Conservation (phyloP, 2,888 invertebrate genomes). For the Lasioglossum morio region DNA sequence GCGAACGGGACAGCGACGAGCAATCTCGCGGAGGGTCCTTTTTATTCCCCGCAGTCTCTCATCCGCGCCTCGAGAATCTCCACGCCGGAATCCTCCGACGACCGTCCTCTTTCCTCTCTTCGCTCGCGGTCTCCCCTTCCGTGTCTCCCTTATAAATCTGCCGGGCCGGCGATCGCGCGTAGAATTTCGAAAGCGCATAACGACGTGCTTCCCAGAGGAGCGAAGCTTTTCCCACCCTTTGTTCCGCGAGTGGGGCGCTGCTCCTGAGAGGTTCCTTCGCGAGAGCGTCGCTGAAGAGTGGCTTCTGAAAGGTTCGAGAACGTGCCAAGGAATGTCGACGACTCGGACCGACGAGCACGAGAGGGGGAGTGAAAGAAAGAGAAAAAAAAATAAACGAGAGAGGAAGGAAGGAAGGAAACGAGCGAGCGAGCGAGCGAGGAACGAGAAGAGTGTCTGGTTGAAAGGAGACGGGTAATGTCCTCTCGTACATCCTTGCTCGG, state of each 20-base stretch:
- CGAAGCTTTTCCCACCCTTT: constrained; percentile 46
- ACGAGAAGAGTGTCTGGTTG: neutral
- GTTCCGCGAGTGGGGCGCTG: constrained; percentile 27
- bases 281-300: constrained; percentile 37
- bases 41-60: neutral
- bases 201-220: constrained; percentile 25
- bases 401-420: constrained; percentile 26
- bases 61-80: constrained; percentile 34
- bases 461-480: constrained; percentile 31
- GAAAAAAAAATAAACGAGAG: neutral
- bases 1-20: constrained; percentile 9
- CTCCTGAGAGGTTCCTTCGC: constrained; percentile 32
- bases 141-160: constrained; percentile 20
- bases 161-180: constrained; percentile 36
- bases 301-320: constrained; percentile 57
- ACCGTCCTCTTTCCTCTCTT: neutral
- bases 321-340: constrained; percentile 71
- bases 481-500: constrained; percentile 65
- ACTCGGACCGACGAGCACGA: constrained; percentile 24
- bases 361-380: constrained; percentile 14
- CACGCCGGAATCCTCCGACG: neutral
- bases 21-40: neutral
- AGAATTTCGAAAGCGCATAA: constrained; percentile 55
- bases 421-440: constrained; percentile 4
- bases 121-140: neutral